Conservation (phyloP, 2,888 invertebrate species). For the Cinara cedri region DNA sequence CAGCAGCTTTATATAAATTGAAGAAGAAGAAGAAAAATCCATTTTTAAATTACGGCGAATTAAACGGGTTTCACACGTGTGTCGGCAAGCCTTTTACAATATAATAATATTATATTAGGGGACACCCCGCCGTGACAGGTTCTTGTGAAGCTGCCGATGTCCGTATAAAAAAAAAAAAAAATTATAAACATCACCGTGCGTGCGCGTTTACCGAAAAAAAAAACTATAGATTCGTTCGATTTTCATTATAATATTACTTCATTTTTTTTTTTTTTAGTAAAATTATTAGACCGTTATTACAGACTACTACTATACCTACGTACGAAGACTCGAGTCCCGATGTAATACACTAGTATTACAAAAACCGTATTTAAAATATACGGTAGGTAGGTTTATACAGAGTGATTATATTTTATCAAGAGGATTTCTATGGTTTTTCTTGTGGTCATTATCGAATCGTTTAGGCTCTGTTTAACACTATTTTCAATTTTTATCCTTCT, state of each 20-base stretch:
- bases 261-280: too few relatives aligned
- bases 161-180: conserved; percentile 10
- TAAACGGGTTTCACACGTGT: conserved; percentile 51
- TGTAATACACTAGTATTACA: conserved; percentile 9
- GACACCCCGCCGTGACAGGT: conserved; percentile 44
- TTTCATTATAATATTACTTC: conserved; percentile 32
- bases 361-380: background rate
- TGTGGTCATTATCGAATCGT: too few relatives aligned
- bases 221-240: conserved; percentile 34
- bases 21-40: conserved; percentile 39
- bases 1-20: too few relatives aligned
- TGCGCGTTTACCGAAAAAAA: conserved; percentile 33
- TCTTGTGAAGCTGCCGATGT: conserved; percentile 50
- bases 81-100: conserved; percentile 56
- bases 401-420: too few relatives aligned
- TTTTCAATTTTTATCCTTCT: too few relatives aligned
- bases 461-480: too few relatives aligned
- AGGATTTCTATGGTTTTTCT: too few relatives aligned
- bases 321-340: background rate
- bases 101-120: background rate
- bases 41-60: conserved; percentile 56
- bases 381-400: too few relatives aligned
- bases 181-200: conserved; percentile 19
- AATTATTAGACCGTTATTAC: too few relatives aligned
- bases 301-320: background rate